Evolutionary conservation across 1,140 invertebrate species (phyloP).

Genomic region (Antheraea mylitta): DNA sequence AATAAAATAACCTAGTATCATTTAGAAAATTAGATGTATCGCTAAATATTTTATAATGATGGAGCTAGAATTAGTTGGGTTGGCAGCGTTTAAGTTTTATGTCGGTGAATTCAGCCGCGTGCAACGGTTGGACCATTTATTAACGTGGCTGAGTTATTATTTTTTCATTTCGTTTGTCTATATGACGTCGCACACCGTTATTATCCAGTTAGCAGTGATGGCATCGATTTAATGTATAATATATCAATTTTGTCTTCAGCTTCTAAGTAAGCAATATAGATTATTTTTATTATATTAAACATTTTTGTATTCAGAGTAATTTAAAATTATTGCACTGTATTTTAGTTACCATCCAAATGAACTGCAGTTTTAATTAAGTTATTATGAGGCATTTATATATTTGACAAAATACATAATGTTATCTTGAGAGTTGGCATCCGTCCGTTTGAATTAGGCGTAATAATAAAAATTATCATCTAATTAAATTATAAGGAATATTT

Average conservation of each 20-base stretch:
- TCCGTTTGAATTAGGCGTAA: too few relatives aligned
- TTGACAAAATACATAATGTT: too few relatives aligned
- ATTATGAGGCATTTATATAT: too few relatives aligned
- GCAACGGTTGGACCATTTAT: constrained; percentile 24
- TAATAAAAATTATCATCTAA: too few relatives aligned
- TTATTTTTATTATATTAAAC: too few relatives aligned
- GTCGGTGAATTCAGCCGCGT: constrained; percentile 45
- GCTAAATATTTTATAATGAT: constrained; percentile 77
- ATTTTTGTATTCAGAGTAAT: too few relatives aligned
- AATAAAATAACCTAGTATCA: constrained; percentile 71
- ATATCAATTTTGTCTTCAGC: background rate
- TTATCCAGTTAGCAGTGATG: constrained; percentile 45
- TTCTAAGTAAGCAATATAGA: background rate
- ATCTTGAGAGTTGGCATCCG: too few relatives aligned
- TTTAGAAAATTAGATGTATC: constrained; percentile 73
- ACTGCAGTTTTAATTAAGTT: too few relatives aligned
- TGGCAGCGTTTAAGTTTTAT: constrained; percentile 48
- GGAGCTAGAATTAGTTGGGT: constrained; percentile 48
- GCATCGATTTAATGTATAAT: too few relatives aligned
- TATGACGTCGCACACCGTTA: constrained; percentile 21
- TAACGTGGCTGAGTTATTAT: constrained; percentile 25
- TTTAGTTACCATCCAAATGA: too few relatives aligned
- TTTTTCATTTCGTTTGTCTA: constrained; percentile 39
- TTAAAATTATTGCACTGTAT: too few relatives aligned
- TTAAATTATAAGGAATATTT: too few relatives aligned